Conservation (phyloP, 1,140 invertebrate species). For the Macrobrachium nipponense region DNA sequence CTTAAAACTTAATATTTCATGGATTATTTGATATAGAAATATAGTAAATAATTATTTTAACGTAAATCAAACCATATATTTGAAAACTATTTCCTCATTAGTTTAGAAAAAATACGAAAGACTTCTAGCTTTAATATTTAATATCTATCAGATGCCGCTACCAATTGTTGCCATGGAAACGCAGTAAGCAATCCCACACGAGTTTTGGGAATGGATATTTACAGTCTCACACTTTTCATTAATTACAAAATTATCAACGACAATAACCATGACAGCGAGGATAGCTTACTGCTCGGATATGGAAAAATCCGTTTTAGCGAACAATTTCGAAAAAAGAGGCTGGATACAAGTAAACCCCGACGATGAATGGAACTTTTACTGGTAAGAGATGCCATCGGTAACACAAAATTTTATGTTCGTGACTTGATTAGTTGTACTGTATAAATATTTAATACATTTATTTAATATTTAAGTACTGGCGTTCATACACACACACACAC, state of each 20-base stretch:
- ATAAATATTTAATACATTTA: too few species aligned
- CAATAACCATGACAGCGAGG: constrained; percentile 66
- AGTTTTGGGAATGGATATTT: background rate
- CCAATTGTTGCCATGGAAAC: constrained; percentile 33
- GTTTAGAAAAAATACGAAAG: too few species aligned
- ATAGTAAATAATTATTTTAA: too few species aligned
- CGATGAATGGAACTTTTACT: constrained; percentile 98
- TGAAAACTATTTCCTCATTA: too few species aligned
- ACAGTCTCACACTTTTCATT: background rate
- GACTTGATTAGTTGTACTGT: too few species aligned
- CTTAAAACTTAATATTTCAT: too few species aligned
- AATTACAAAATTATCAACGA: background rate
- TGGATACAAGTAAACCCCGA: constrained; percentile 92
- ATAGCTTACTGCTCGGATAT: constrained; percentile 90
- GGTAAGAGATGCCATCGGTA: constrained; percentile 71
- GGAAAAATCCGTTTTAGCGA: constrained; percentile 93
- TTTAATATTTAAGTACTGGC: too few species aligned
- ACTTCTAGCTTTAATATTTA: background rate
- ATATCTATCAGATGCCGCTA: background rate
- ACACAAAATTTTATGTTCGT: too few species aligned
- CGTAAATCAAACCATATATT: too few species aligned
- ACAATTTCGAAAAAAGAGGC: constrained; percentile 93
- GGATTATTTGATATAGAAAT: too few species aligned
- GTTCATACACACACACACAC: too few species aligned
- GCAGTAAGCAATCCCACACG: constrained; percentile 11